Base-by-base conservation (phyloP, 2,888 invertebrate genomes). In the Ypsolopha sequella region DNA sequence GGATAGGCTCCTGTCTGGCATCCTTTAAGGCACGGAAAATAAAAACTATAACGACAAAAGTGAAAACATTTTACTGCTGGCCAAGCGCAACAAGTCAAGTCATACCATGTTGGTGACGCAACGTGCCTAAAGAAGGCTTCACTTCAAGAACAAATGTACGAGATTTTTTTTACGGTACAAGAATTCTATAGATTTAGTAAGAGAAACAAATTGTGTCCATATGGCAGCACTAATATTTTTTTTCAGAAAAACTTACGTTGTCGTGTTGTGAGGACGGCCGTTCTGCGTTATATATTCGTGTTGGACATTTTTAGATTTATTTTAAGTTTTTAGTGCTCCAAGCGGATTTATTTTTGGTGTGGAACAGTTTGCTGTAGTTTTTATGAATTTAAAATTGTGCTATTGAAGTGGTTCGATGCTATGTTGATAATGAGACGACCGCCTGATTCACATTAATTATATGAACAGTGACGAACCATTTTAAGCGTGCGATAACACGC, bases 361-460 rank as follows among this genome's bases (percentile, higher is more conserved):
- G 56, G 55, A 53, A 56, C 56, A 51, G 49, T 57, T 55, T 54
- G 11, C 52, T 50, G 54, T 58, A 53, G 54, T 54, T 53, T 43
- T 54, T 44, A 63, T 64, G 63, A 52, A 38, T 55, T 57, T 53
- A 24, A 24, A 24, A 24, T 57, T 56, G 51, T 59, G 53, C 54
- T 61, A 66, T 66, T 63, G 56, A 4, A 3, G 24, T 24, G 24
- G 52, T 58, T 62, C 65, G 70, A 73, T 68, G 71, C 73, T 73
- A 74, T 70, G 65, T 60, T 59, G 56, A 62, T 63, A 60, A 59
- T 61, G 59, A 72, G 68, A 74, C 74, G 73, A 74, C 63, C 61
- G 66, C 65, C 68, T 76, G 77, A 78, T 74, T 80, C 79, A 76
- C 73, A 76, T 79, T 81, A 80, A 82, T 80, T 82, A 82, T 78